Base-by-base conservation (phyloP, 1,140 invertebrate genomes). In the Amphibalanus amphitrite region DNA sequence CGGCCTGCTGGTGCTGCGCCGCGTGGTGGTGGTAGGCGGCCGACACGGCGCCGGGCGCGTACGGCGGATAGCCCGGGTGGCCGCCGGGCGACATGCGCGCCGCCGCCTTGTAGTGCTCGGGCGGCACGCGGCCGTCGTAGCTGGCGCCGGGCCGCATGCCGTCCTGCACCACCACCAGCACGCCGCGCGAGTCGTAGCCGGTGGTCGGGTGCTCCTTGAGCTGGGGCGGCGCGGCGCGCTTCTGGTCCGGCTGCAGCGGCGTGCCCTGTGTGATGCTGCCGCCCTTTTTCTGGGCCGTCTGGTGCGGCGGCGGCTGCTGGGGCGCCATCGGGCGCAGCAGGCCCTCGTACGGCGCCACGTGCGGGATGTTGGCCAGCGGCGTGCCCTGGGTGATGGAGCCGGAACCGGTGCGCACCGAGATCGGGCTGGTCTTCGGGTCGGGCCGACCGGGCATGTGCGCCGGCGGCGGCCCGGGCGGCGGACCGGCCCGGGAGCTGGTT, bases 221-320 rank as follows among this genome's bases (percentile, higher is more conserved):
- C 33, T 59, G 69, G 30, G 64, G 28, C 8, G 28, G 70, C 28
- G 72, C 33, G 29, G 30, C 64, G 6, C 74, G 71, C 67, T 76
- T 75, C 23, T 71, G 72, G 64, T 82, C 79, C 67, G 78, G 76
- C 28, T 78, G 88, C 0, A 93, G 85, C 0, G 92, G 92, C 0
- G 92, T 94, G 0, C 92, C 92, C 77, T 94, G 91, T 0, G 92
- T 97, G 15, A 97, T 96, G 0, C 92, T 95, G 0, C 93, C 93
- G 73, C 88, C 85, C 76, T 91, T 90, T 75, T 86, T 85, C 0
- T 94, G 0, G 91, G 92, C 77, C 94, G 91, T 0, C 92, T 97
- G 15, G 96, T 96, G 0, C 92, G 95, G 0, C 93, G 93, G 73
- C 65, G 20, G 73, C 47, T 59, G 74, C 71, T 70, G 74, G 30